Conservation (phyloP, 1,140 invertebrate genomes). For the Linepithema humile region DNA sequence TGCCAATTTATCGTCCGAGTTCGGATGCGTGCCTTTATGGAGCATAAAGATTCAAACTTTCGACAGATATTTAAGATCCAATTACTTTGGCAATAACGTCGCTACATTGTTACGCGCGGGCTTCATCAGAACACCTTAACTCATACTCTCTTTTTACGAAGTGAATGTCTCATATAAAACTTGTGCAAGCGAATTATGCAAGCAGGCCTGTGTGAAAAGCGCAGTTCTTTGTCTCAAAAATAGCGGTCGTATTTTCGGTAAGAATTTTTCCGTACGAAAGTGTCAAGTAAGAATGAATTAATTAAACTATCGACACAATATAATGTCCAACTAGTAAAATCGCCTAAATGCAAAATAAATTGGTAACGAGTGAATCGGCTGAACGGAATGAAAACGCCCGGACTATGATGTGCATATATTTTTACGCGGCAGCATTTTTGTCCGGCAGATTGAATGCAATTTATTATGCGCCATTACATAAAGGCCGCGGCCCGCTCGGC, state of each 20-base stretch:
- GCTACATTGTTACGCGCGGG: slow-evolving; percentile 55
- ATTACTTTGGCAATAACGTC: slow-evolving; percentile 68
- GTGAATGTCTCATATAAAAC: background rate
- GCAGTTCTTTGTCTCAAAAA: background rate
- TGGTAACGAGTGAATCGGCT: background rate
- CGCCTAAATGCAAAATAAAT: background rate
- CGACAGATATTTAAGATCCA: slow-evolving; percentile 68
- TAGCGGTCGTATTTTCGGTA: background rate
- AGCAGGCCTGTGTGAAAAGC: background rate
- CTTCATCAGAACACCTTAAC: slow-evolving; percentile 9
- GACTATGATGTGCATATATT: slow-evolving; percentile 66
- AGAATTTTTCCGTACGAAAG: background rate
- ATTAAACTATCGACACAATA: background rate
- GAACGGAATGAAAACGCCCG: slow-evolving; percentile 48
- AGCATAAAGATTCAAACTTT: slow-evolving; percentile 76
- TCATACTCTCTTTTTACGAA: background rate
- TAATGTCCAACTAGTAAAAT: too few relatives aligned
- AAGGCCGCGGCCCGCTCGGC: slow-evolving; percentile 68
- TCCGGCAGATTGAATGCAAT: slow-evolving; percentile 74
- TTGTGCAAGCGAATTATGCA: background rate
- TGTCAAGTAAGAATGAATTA: background rate
- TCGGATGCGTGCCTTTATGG: slow-evolving; percentile 72
- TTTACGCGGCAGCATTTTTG: slow-evolving; percentile 60
- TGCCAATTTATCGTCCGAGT: slow-evolving; percentile 64
- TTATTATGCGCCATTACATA: slow-evolving; percentile 75